A percentile compares a stretch with the other conserved stretches of the same genome.
Conservation (phyloP, 2,797 vertebrate species). For the Australoheros facetus region DNA sequence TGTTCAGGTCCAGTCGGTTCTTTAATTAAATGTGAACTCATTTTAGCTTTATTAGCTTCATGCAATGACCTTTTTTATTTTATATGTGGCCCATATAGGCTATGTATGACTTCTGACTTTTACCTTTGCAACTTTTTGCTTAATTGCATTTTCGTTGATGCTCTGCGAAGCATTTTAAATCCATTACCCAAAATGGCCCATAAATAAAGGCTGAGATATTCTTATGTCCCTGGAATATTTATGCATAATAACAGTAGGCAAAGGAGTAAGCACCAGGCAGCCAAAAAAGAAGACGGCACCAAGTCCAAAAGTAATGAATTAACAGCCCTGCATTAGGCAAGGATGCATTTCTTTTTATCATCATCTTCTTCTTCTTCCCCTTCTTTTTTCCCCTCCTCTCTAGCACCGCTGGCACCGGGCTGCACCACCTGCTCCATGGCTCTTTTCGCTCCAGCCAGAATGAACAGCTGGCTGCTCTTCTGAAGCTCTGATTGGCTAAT, state of each 20-base stretch:
- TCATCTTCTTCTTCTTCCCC: conserved; percentile 49
- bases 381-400: conserved; percentile 53
- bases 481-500: conserved; percentile 83
- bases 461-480: conserved; percentile 85
- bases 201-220: conserved; percentile 18
- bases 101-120: neutral
- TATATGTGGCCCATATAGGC: neutral
- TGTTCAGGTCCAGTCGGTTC: neutral
- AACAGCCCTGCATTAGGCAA: conserved; percentile 45
- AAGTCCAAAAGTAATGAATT: conserved; percentile 41
- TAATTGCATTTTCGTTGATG: neutral
- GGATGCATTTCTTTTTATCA: conserved; percentile 52
- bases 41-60: neutral
- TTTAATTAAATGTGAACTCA: neutral
- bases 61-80: conserved; percentile 1
- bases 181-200: conserved; percentile 1
- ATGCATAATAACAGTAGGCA: conserved; percentile 39
- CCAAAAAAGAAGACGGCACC: neutral
- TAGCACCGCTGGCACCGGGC: conserved; percentile 78
- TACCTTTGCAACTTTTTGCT: neutral
- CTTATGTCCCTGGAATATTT: conserved; percentile 40
- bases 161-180: conserved; percentile 20
- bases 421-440: conserved; percentile 79
- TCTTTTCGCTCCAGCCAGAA: conserved; percentile 76
- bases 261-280: conserved; percentile 7